Evolutionary conservation across 1,140 invertebrate genomes (phyloP), one percentile per base, ranked within the genome.

Genomic region (Drosophila varians): DNA sequence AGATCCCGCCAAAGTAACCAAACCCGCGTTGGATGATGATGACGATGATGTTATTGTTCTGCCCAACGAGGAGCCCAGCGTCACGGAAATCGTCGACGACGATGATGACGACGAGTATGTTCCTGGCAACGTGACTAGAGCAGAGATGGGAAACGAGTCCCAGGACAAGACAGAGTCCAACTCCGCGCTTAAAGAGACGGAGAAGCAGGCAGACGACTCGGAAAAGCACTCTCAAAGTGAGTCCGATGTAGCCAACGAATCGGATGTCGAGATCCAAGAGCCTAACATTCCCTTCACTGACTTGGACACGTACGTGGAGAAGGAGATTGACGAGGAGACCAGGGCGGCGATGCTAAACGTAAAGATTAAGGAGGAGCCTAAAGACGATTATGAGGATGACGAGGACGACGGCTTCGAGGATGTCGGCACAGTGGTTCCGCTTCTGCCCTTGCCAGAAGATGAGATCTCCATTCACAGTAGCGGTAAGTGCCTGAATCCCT

Each of bases 391-490:
- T 18, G 91, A 92, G 26, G 90, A 89, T 6, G 82, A 91, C n/a
- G 92, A 93, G n/a, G 93, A 94, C 70, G 92, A 92, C 77, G 92
- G 92, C 55, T 93, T 93, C 8, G 93, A 93, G 2, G 93, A 93
- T 71, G 93, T 93, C 23, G 90, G 90, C 40, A 91, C 90, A 1
- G 87, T 86, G 19, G 77, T 91, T 4, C 54, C 77, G 4, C 49
- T 82, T 12, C 48, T 77, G n/a, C 82, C 80, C 1, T 36, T 76
- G 11, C 77, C 86, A 16, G 78, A 86, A 46, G 87, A 91, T 51
- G 83, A 90, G 55, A 90, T 91, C 53, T 91, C 83, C 8, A 90
- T 90, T 23, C 64, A 89, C 19, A 90, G 80, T 28, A 90, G 84
- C 77, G 90, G 90, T 91, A 73, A 84, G 76, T 90, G 23, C 18